Percentiles rank a stretch among this genome's conserved stretches.
Conservation (phyloP, 2,113 vertebrate genomes). For the Gracilinanus agilis region DNA sequence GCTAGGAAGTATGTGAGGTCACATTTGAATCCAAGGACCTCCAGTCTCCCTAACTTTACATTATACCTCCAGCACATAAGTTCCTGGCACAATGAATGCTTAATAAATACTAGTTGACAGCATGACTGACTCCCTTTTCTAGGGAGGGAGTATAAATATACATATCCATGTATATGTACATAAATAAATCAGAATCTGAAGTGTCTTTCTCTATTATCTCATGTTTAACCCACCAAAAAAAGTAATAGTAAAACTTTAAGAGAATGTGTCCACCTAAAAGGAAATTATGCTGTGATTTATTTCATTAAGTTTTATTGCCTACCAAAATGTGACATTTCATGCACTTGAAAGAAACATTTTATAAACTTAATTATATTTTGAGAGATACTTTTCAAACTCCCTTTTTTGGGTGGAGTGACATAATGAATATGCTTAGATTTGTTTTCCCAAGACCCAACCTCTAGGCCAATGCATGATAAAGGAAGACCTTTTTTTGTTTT, state of each 20-base stretch:
- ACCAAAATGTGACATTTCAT: background rate
- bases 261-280: background rate
- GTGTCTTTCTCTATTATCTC: background rate
- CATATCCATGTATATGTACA: too few species aligned
- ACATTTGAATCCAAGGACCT: too few species aligned
- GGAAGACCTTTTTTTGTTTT: background rate
- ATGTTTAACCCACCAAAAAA: background rate
- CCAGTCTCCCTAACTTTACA: background rate
- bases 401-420: background rate
- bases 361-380: background rate
- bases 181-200: background rate
- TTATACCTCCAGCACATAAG: background rate
- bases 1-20: too few species aligned
- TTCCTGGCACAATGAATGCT: background rate
- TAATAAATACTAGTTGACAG: background rate
- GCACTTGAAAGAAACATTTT: background rate
- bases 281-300: background rate
- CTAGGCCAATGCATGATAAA: background rate
- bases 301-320: background rate
- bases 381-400: background rate
- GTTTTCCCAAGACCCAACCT: background rate
- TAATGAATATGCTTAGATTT: background rate
- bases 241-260: background rate
- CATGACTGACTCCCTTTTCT: constrained; percentile 8
- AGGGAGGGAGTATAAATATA: background rate